Evolutionary conservation across 1,140 invertebrate genomes (phyloP), one percentile per base, ranked within the genome.

Genomic region (Ganaspis sp.): DNA sequence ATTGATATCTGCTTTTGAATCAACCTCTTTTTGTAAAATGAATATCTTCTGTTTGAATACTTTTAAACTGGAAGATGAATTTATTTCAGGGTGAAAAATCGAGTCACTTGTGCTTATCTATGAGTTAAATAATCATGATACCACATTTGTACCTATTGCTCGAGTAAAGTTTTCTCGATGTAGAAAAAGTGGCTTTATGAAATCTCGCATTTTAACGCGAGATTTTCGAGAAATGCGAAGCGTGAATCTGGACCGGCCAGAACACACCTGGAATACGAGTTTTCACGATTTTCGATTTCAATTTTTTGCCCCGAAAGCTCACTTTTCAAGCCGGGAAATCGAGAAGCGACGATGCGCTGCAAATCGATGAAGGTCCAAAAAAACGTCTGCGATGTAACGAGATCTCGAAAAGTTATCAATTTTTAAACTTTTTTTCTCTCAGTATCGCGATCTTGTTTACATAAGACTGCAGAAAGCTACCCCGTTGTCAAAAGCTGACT

Each of bases 401-500:
- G 5, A 49, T n/a, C 17, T 49, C 17, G n/a, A 1, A 29, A 34
- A n/a, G 2, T 34, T 34, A 34, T 1, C 26, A 23, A 34, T 73
- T 73, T 58, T 19, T 45, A 19, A 45, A 42, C 15, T 21, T 64
- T 70, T 79, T 49, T 49, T 78, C 23, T 78, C n/a, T 70, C 17
- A 70, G 70, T 75, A 70, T 54, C 9, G 58, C 38, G 38, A 54
- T 75, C 34, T 64, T 58, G 74, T 81, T 90, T 90, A 91, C 90
- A 91, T 91, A 69, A 91, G 45, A 70, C 86, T 90, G 83, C 90
- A 91, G 71, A 90, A 84, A 9, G 87, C 85, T 12, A 90, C 86
- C 1, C 89, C 90, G 69, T 90, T 85, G 53, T 90, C 90, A 70
- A 91, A 88, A n/a, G 88, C 89, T 6, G 89, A 88, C 42, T 88